Evolutionary conservation across 2,797 vertebrate genomes (phyloP).

Genomic region (Tachyglossus aculeatus): DNA sequence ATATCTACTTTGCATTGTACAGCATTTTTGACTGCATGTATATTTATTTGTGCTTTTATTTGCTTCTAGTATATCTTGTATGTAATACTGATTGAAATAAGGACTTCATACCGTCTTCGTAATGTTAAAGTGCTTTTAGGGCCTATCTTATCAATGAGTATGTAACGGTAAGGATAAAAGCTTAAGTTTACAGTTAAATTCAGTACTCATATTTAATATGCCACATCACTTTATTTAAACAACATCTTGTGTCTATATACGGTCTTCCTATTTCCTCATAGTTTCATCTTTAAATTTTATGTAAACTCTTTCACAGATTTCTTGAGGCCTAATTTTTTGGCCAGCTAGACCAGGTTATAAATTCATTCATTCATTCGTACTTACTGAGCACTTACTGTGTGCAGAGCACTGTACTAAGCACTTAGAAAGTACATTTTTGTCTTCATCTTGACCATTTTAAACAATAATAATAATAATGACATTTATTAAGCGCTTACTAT

Average conservation of each 20-base stretch:
- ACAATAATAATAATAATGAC: no score
- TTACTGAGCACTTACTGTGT: no score
- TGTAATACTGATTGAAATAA: conserved; percentile 44
- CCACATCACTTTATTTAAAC: neutral
- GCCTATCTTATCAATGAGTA: neutral
- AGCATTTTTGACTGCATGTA: conserved; percentile 59
- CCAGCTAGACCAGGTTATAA: no score
- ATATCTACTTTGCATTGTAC: conserved; percentile 39
- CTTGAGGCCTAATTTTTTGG: no score
- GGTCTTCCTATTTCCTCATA: no score
- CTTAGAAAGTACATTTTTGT: conserved; percentile 58
- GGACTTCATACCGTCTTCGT: conserved; percentile 30
- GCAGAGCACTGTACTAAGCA: no score
- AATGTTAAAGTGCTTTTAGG: conserved; percentile 26
- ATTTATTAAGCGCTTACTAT: no score
- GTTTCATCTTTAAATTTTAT: no score
- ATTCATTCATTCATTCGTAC: no score
- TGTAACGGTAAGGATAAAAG: conserved; percentile 44
- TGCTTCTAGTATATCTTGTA: conserved; percentile 55
- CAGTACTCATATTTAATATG: conserved; percentile 19
- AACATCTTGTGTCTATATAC: neutral
- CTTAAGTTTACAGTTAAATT: conserved; percentile 44
- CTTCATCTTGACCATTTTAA: conserved; percentile 47
- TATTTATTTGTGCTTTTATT: conserved; percentile 73
- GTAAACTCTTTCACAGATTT: no score